Base-by-base conservation (phyloP, 2,888 invertebrate species). In the Eristalinus sepulchralis region DNA sequence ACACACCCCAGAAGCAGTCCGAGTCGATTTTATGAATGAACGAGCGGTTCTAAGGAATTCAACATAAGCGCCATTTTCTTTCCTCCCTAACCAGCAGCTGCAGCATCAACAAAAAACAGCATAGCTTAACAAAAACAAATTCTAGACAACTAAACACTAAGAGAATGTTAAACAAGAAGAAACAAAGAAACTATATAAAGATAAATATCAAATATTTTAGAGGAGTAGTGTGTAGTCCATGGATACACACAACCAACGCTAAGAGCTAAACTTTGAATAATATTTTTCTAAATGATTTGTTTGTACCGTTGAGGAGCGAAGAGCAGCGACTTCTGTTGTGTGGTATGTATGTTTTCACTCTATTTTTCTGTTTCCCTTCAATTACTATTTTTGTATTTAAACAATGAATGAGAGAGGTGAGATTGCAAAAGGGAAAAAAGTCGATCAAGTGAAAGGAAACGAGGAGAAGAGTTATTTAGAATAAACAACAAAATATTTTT, bases 1-100 rank as follows among this genome's bases (percentile, higher is more conserved):
- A 59, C 53, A 72, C 71, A 55, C 72, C 79, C 17, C 70, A 67
- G 31, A 84, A 83, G 87, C 87, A 87, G 47, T 83, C 87, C 39
- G 87, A 87, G 63, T 87, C 87, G 20, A 68, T 72, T 83, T 87
- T 87, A 87, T 87, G 87, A 87, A 79, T 76, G 17, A 17, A 63
- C 47, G 75, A 66, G 34, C 78, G 70, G 82, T n/a, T 8, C 57
- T 22, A 57, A 24, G 53, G 13, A 17, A 53, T 53, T 53, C n/a
- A 62, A 24, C 5, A 11, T 9, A 57, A 36, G 64, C 34, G 70
- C 77, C 72, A 77, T 66, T 82, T 77, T 78, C 70, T 55, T 79
- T 59, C n/a, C 17, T 57, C 39, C 75, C 33, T 71, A 67, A 57
- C 57, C 71, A 67, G 57, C 59, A 78, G 22, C 71, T 75, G 53